Percentiles rank a stretch among this genome's conserved stretches.
These are phyloP conservation scores for Euwallacea fornicatus DNA, from an alignment of 1,140 invertebrate species.

Conservation along the genomic window DNA sequence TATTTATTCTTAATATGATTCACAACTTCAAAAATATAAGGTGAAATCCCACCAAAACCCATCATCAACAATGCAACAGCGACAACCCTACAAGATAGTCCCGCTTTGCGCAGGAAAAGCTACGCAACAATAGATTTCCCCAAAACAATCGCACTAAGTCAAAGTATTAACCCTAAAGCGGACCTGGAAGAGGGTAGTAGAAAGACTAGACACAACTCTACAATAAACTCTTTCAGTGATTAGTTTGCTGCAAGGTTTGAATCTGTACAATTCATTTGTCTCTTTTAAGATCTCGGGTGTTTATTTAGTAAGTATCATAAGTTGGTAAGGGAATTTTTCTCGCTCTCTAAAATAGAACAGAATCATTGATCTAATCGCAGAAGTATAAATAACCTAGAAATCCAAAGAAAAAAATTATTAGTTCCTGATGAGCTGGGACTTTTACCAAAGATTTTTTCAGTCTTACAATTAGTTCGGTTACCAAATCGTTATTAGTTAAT, in stretches of 20 bases:
- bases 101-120: constrained; percentile 64
- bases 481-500: too few species aligned
- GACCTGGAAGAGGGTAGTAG: constrained; percentile 62
- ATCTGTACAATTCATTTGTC: too few species aligned
- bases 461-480: too few species aligned
- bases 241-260: constrained; percentile 38
- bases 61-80: constrained; percentile 34
- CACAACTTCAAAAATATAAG: neutral
- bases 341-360: too few species aligned
- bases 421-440: too few species aligned
- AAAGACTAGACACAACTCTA: constrained; percentile 68
- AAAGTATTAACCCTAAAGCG: constrained; percentile 60
- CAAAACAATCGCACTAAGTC: constrained; percentile 83
- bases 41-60: neutral
- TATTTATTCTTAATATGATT: neutral
- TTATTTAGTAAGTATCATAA: too few species aligned
- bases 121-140: constrained; percentile 95
- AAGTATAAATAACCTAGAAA: too few species aligned
- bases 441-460: too few species aligned
- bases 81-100: constrained; percentile 54
- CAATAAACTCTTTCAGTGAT: constrained; percentile 65
- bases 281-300: neutral
- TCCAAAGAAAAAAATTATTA: too few species aligned
- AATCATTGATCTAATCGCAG: too few species aligned
- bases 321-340: too few species aligned